Evolutionary conservation across 2,888 invertebrate species (phyloP).

Genomic region (Brachycybe producta): DNA sequence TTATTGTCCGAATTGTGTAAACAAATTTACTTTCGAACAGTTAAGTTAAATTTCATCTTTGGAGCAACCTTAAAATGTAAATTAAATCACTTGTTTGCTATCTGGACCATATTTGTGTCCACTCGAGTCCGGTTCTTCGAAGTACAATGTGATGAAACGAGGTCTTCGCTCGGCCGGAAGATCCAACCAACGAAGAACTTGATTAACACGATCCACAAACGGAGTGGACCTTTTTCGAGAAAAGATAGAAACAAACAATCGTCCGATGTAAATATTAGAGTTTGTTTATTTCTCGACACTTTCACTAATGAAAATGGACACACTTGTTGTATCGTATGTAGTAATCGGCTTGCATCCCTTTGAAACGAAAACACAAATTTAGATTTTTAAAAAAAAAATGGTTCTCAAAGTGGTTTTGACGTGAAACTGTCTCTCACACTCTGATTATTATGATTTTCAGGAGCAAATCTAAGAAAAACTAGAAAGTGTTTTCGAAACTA

Average conservation of each 20-base stretch:
- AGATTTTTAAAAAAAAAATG: no score
- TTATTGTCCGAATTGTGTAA: no score
- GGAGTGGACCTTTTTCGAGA: constrained; percentile 17
- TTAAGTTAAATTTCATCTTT: no score
- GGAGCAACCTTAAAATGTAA: no score
- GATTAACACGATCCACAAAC: constrained; percentile 25
- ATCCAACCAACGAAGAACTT: constrained; percentile 26
- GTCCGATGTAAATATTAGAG: neutral
- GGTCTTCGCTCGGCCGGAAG: constrained; percentile 25
- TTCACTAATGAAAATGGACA: neutral
- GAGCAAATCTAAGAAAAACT: no score
- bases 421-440: no score
- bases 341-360: constrained; percentile 26
- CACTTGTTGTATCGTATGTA: constrained; percentile 23
- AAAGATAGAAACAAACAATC: neutral
- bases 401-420: no score
- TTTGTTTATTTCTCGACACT: neutral
- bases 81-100: constrained; percentile 21
- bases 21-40: neutral
- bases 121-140: constrained; percentile 28
- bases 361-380: constrained; percentile 24
- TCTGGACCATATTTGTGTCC: constrained; percentile 26
- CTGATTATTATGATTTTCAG: no score
- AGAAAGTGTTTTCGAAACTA: no score
- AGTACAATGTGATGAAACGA: constrained; percentile 26